phyloP scores from a whole-genome alignment of 2,888 invertebrate genomes.

The Carterocephalus palaemon region DNA sequence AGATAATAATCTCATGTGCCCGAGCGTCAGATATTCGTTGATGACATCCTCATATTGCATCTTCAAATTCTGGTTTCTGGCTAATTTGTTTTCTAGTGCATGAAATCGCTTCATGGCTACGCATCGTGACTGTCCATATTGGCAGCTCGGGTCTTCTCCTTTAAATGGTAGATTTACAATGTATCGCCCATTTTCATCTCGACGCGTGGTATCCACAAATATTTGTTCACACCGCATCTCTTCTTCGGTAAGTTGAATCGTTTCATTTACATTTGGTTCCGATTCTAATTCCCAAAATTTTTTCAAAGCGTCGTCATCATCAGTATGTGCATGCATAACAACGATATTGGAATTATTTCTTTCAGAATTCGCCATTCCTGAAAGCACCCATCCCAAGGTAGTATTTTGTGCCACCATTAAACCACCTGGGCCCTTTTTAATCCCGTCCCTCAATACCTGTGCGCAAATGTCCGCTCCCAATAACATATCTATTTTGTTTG shows the following conservation, averaged over 20 bases:
- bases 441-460: conserved; percentile 1
- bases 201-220: not conserved
- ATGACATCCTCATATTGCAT: conserved; percentile 5
- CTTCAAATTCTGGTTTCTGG: conserved; percentile 6
- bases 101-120: conserved; percentile 11
- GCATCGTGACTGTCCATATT: conserved; percentile 2
- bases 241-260: conserved; percentile 5
- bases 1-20: conserved; percentile 1
- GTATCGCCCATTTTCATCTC: conserved; percentile 4
- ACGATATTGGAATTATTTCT: not conserved
- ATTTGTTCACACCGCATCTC: conserved; percentile 9
- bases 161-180: conserved; percentile 5
- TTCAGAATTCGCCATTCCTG: not conserved
- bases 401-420: not conserved
- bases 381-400: not conserved
- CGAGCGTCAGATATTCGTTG: conserved; percentile 6
- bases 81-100: conserved; percentile 13
- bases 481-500: conserved; percentile 21
- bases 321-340: not conserved
- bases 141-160: not conserved
- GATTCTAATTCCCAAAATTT: conserved; percentile 2
- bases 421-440: not conserved
- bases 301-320: not conserved
- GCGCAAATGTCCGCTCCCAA: conserved; percentile 26
- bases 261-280: not conserved